Evolutionary conservation across 1,140 invertebrate species (phyloP).

Genomic region (Belonocnema kinseyi): DNA sequence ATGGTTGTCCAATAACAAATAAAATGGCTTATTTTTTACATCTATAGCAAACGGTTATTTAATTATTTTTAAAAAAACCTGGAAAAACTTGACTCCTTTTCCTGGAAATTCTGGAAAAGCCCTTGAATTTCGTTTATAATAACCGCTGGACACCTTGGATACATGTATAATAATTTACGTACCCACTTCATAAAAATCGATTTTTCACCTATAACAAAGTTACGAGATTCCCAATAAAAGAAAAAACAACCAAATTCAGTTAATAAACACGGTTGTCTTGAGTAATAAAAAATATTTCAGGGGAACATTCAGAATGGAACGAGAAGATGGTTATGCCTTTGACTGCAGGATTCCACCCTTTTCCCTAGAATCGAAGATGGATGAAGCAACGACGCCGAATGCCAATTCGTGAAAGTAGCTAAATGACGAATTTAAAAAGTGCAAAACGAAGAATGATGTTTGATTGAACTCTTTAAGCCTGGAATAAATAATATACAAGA

Average conservation of each 20-base stretch:
- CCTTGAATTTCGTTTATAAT: too few relatives aligned
- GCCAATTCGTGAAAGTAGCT: constrained; percentile 55
- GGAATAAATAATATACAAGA: background rate
- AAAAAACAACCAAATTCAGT: background rate
- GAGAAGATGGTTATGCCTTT: constrained; percentile 96
- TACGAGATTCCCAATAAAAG: too few relatives aligned
- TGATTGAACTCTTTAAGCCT: constrained; percentile 3
- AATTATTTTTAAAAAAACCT: too few relatives aligned
- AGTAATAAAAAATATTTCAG: constrained; percentile 74
- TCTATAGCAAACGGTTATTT: too few relatives aligned
- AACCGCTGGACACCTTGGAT: too few relatives aligned
- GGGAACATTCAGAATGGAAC: constrained; percentile 97
- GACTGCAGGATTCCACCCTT: constrained; percentile 98
- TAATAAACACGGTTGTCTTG: background rate
- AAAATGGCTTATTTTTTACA: too few relatives aligned
- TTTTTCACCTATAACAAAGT: too few relatives aligned
- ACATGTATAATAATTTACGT: too few relatives aligned
- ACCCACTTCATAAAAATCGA: too few relatives aligned
- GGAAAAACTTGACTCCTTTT: too few relatives aligned
- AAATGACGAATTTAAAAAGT: background rate
- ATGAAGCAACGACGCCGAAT: constrained; percentile 76
- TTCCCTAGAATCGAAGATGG: constrained; percentile 94
- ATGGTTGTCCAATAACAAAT: too few relatives aligned
- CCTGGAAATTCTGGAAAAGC: too few relatives aligned
- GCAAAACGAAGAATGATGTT: background rate